Conservation (phyloP, 53 echinoderm and acorn worm genomes). For the Actinopyga echinites region DNA sequence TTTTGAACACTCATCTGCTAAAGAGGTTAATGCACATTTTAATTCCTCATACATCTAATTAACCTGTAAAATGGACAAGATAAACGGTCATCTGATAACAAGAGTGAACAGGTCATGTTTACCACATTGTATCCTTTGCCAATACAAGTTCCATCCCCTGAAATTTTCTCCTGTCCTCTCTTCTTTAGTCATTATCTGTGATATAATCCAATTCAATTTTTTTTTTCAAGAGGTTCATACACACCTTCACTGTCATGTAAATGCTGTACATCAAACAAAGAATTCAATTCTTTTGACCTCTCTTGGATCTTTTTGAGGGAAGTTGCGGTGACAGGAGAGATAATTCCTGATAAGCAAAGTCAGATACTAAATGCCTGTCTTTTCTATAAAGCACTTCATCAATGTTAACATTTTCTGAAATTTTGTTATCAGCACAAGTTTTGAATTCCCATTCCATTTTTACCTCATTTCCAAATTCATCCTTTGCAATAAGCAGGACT, state of each 20-base stretch:
- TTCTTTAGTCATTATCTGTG: neutral
- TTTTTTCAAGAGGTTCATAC: neutral
- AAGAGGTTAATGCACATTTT: neutral
- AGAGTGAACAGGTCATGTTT: neutral
- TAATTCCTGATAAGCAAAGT: conserved; percentile 14
- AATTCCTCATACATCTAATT: neutral
- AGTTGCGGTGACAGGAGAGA: neutral
- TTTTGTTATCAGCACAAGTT: neutral
- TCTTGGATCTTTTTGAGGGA: neutral
- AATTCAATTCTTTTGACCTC: neutral
- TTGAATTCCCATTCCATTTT: neutral
- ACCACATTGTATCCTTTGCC: neutral
- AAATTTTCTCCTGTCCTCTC: neutral
- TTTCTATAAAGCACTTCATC: neutral
- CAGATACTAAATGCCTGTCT: neutral
- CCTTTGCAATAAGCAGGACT: conserved; percentile 14
- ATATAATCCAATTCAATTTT: neutral
- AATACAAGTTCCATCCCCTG: neutral
- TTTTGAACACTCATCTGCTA: neutral
- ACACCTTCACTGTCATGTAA: neutral
- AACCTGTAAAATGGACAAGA: neutral
- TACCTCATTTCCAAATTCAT: conserved; percentile 14
- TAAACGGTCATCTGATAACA: neutral
- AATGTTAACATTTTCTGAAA: neutral
- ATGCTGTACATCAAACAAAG: neutral